Conservation (phyloP, 2,888 invertebrate genomes). For the Bedellia somnulentella region DNA sequence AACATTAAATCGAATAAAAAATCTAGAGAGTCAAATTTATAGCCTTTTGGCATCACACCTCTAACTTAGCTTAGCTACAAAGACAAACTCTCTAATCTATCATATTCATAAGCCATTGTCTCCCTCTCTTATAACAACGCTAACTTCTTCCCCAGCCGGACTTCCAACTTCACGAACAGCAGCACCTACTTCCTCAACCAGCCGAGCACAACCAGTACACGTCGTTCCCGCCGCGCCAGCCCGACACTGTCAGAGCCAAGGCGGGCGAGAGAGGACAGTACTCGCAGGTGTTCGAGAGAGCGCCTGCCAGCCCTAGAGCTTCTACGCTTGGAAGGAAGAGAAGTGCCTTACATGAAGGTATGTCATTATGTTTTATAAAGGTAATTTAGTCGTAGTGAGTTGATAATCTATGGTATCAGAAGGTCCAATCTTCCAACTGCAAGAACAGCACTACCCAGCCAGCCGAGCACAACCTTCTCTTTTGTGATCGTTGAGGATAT, state of each 20-base stretch:
- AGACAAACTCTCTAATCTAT: too few species aligned
- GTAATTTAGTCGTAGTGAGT: too few species aligned
- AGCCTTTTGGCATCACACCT: too few species aligned
- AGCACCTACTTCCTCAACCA: slow-evolving; percentile 42
- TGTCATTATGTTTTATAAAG: too few species aligned
- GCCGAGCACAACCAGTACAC: slow-evolving; percentile 48
- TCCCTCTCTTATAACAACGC: slow-evolving; percentile 47
- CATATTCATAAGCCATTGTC: too few species aligned
- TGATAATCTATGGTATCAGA: too few species aligned
- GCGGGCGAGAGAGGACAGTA: slow-evolving; percentile 52
- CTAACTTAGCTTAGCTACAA: too few species aligned
- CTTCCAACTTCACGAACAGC: slow-evolving; percentile 52
- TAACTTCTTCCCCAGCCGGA: too few species aligned
- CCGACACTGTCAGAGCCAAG: slow-evolving; percentile 36
- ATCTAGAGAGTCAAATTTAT: too few species aligned
- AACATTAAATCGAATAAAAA: too few species aligned
- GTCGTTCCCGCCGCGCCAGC: slow-evolving; percentile 40
- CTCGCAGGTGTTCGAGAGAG: slow-evolving; percentile 60
- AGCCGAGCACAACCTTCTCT: too few species aligned
- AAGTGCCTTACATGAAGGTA: slow-evolving; percentile 21
- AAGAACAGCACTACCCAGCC: slow-evolving; percentile 50
- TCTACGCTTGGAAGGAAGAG: slow-evolving; percentile 42
- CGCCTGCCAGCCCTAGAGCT: slow-evolving; percentile 54
- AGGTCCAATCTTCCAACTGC: slow-evolving; percentile 49
- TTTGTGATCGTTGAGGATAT: too few species aligned